phyloP scores from a whole-genome alignment of 1,140 invertebrate species.

The Heliconius congener region DNA sequence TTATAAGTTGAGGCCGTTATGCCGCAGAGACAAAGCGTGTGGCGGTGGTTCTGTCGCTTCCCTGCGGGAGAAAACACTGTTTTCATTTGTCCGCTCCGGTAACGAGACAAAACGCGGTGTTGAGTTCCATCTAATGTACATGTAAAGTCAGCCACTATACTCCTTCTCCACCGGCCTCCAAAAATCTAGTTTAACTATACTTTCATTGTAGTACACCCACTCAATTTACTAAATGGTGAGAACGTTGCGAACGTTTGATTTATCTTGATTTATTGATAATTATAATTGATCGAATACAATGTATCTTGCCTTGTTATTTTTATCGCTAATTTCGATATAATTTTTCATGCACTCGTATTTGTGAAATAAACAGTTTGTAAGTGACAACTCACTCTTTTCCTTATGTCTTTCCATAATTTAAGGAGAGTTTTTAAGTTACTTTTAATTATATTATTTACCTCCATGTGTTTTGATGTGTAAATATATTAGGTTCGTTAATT shows the following conservation, averaged over 20 bases:
- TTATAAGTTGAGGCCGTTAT: too few species aligned
- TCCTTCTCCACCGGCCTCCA: not conserved
- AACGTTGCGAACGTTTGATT: not conserved
- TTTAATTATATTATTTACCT: too few species aligned
- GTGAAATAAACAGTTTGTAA: not conserved
- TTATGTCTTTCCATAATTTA: too few species aligned
- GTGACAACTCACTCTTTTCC: not conserved
- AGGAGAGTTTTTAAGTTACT: too few species aligned
- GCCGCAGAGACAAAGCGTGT: too few species aligned
- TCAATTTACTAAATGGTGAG: not conserved
- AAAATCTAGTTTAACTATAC: not conserved
- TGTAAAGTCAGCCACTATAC: too few species aligned
- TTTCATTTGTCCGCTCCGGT: not conserved
- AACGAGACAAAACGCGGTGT: not conserved
- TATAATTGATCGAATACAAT: conserved; percentile 2
- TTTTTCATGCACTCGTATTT: not conserved
- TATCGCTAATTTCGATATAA: not conserved
- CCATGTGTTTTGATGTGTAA: too few species aligned
- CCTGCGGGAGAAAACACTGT: not conserved
- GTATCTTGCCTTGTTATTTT: not conserved
- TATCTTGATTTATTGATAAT: conserved; percentile 13
- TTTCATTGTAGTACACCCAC: not conserved
- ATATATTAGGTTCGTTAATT: too few species aligned
- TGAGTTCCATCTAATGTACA: not conserved
- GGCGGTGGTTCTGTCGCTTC: too few species aligned